These are phyloP conservation scores for Cecropterus lyciades DNA, from an alignment of 1,140 invertebrate species.

Conservation along the genomic window DNA sequence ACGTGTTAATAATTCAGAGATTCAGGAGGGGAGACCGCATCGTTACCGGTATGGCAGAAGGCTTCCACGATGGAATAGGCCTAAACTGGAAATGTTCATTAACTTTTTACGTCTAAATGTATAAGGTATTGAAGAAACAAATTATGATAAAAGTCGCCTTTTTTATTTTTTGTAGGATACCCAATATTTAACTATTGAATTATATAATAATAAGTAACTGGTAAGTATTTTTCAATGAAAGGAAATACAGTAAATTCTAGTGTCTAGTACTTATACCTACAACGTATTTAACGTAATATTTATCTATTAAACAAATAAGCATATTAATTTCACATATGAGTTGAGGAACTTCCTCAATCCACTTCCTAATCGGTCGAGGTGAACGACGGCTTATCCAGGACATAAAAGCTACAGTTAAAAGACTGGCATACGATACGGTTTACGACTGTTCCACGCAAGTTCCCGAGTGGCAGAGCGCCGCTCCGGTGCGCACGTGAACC, in stretches of 20 bases:
- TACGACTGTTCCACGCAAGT: slow-evolving; percentile 55
- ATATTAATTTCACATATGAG: background rate
- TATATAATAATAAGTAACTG: too few relatives aligned
- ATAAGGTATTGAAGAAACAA: background rate
- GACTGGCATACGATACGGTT: slow-evolving; percentile 42
- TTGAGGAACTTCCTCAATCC: too few relatives aligned
- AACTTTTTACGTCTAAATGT: slow-evolving; percentile 14
- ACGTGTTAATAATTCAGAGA: slow-evolving; percentile 74
- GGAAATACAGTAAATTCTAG: too few relatives aligned
- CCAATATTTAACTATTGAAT: too few relatives aligned
- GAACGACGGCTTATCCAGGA: slow-evolving; percentile 34
- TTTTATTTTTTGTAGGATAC: too few relatives aligned
- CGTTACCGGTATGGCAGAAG: slow-evolving; percentile 58
- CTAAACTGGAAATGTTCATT: slow-evolving; percentile 29
- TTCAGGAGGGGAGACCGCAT: slow-evolving; percentile 55
- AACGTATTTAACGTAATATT: too few relatives aligned
- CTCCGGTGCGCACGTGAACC: slow-evolving; percentile 34
- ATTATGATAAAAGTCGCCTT: background rate
- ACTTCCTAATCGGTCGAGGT: background rate
- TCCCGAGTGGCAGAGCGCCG: slow-evolving; percentile 33
- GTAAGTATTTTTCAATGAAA: too few relatives aligned
- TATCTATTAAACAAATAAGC: too few relatives aligned
- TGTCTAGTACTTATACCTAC: too few relatives aligned
- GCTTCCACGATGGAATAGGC: slow-evolving; percentile 38
- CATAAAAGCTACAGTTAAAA: slow-evolving; percentile 3